Evolutionary conservation across 2,888 invertebrate species (phyloP).

Genomic region (Exephanes ischioxanthus): DNA sequence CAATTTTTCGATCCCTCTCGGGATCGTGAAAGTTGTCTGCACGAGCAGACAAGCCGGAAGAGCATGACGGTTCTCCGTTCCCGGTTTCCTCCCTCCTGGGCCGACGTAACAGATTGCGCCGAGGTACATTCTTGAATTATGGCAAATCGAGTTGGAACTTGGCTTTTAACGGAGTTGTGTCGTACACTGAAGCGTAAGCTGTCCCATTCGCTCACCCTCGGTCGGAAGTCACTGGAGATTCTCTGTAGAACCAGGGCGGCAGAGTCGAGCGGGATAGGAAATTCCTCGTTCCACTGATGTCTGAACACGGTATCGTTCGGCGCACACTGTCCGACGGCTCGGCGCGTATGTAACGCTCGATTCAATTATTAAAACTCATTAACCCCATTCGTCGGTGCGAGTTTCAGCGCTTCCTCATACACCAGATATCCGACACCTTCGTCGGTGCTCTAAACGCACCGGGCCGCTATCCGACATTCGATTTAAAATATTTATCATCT

Average conservation of each 20-base stretch:
- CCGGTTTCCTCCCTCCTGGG: constrained; percentile 1
- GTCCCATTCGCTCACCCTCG: constrained; percentile 7
- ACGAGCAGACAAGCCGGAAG: neutral
- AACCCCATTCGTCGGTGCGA: constrained; percentile 31
- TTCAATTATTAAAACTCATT: constrained; percentile 59
- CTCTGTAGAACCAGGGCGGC: neutral
- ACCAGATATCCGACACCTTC: neutral
- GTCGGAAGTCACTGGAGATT: constrained; percentile 22
- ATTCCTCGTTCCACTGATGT: neutral
- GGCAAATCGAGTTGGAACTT: constrained; percentile 58
- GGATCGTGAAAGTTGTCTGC: neutral
- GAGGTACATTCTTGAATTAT: constrained; percentile 48
- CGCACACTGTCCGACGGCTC: constrained; percentile 19
- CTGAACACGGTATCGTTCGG: constrained; percentile 1
- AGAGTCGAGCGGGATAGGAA: neutral
- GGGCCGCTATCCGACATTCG: neutral
- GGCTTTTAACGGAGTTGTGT: constrained; percentile 50
- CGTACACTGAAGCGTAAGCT: constrained; percentile 39
- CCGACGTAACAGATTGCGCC: constrained; percentile 38
- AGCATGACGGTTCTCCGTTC: constrained; percentile 12
- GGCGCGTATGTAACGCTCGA: constrained; percentile 36
- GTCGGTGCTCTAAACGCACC: neutral
- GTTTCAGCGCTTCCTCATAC: neutral
- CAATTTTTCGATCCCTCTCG: neutral
- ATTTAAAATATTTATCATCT: constrained; percentile 10